phyloP scores from a whole-genome alignment of 2,888 invertebrate species.

The Drosophila peninsularis region DNA sequence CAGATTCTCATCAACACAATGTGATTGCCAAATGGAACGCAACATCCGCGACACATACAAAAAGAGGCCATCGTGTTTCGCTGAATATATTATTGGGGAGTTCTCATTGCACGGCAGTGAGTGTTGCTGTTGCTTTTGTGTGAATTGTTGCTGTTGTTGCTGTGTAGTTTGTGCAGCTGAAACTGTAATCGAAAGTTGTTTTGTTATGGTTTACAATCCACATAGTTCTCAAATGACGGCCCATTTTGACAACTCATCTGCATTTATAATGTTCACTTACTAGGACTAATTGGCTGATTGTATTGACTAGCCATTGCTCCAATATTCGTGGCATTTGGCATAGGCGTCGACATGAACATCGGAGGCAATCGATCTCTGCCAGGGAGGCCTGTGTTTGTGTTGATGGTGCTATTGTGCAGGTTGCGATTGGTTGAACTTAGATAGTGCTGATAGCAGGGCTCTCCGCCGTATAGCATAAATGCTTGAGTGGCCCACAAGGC shows the following conservation, averaged over 20 bases:
- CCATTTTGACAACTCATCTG: background rate
- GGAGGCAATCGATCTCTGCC: slow-evolving; percentile 66
- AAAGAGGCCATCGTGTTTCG: slow-evolving; percentile 97
- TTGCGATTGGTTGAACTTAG: slow-evolving; percentile 52
- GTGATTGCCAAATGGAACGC: slow-evolving; percentile 94
- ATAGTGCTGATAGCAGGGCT: slow-evolving; percentile 85
- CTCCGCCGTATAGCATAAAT: slow-evolving; percentile 96
- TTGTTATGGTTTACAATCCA: background rate
- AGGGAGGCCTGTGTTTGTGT: slow-evolving; percentile 15
- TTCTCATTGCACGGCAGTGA: slow-evolving; percentile 64
- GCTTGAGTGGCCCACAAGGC: slow-evolving; percentile 96
- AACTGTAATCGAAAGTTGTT: slow-evolving; percentile 7
- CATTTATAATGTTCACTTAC: slow-evolving; percentile 71
- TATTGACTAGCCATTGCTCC: slow-evolving; percentile 74
- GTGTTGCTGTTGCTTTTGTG: slow-evolving; percentile 42
- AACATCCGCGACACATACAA: slow-evolving; percentile 95
- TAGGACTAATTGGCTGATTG: slow-evolving; percentile 84
- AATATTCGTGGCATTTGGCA: slow-evolving; percentile 56
- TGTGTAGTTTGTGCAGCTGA: slow-evolving; percentile 40
- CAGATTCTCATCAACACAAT: slow-evolving; percentile 90
- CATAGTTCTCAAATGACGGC: background rate
- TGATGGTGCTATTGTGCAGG: slow-evolving; percentile 45
- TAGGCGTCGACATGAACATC: slow-evolving; percentile 84
- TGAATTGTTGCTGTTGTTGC: slow-evolving; percentile 38
- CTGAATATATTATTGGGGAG: slow-evolving; percentile 86